These are phyloP conservation scores for Blastomussa wellsi DNA, from an alignment of 92 coral and sea anemone genomes.

Conservation along the genomic window DNA sequence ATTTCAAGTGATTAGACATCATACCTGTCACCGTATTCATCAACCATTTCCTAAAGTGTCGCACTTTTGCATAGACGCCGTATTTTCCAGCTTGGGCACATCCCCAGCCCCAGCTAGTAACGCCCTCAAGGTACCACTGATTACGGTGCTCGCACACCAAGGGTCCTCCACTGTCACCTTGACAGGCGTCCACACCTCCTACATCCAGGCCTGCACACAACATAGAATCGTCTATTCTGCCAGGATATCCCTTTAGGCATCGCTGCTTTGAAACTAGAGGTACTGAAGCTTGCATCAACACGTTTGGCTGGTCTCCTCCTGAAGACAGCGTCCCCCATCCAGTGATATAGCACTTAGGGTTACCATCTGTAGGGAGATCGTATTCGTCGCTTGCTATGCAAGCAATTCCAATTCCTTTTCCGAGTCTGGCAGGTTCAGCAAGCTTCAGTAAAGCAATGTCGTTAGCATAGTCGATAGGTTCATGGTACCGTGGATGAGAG, in stretches of 20 bases:
- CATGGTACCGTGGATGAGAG: neutral
- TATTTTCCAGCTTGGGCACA: neutral
- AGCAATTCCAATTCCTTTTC: constrained; percentile 25
- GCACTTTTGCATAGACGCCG: neutral
- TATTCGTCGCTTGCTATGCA: constrained; percentile 8
- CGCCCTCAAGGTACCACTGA: neutral
- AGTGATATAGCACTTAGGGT: neutral
- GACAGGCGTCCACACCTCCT: neutral
- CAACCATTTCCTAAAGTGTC: neutral
- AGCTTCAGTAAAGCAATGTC: constrained; percentile 38
- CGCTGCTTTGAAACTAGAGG: neutral
- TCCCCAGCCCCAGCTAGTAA: neutral
- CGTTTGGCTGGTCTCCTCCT: neutral
- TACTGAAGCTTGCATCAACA: neutral
- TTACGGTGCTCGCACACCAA: neutral
- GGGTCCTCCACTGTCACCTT: neutral
- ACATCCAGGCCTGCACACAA: neutral
- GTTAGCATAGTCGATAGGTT: neutral
- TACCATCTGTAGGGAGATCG: neutral
- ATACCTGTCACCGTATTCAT: neutral
- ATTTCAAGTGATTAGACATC: neutral
- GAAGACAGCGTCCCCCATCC: neutral
- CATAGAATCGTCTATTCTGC: neutral
- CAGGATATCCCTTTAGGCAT: neutral
- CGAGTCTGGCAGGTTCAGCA: constrained; percentile 5